A percentile compares a stretch with the other conserved stretches of the same genome.
phyloP scores from a whole-genome alignment of 1,140 invertebrate species.

The Calosoma granatense region DNA sequence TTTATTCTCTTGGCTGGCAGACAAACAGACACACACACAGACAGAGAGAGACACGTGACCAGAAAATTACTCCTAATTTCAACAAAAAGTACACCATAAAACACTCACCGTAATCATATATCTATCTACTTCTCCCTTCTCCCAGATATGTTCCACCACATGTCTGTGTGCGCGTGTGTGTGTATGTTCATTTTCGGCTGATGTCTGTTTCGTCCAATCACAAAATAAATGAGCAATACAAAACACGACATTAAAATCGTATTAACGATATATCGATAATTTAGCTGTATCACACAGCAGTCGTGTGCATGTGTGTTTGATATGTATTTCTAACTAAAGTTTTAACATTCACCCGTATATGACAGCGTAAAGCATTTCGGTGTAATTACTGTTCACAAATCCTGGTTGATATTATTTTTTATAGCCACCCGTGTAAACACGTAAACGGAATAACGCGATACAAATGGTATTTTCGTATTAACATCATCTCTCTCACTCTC shows the following conservation, averaged over 20 bases:
- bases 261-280: not conserved
- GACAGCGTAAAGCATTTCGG: not conserved
- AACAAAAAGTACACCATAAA: no score
- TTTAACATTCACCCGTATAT: no score
- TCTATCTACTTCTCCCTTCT: no score
- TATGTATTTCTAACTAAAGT: no score
- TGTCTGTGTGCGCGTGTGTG: no score
- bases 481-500: not conserved
- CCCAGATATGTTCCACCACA: no score
- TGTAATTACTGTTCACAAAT: not conserved
- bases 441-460: not conserved
- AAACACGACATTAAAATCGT: constrained; percentile 5
- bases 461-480: not conserved
- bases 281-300: not conserved
- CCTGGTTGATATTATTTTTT: not conserved
- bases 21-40: no score
- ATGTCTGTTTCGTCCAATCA: not conserved
- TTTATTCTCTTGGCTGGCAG: no score
- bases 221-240: not conserved
- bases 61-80: no score
- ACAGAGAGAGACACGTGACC: no score
- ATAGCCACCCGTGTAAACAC: not conserved
- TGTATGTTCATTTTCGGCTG: not conserved
- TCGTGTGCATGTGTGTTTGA: no score
- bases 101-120: no score